Conservation (phyloP, 2,888 invertebrate species). For the Lycia hirtaria region DNA sequence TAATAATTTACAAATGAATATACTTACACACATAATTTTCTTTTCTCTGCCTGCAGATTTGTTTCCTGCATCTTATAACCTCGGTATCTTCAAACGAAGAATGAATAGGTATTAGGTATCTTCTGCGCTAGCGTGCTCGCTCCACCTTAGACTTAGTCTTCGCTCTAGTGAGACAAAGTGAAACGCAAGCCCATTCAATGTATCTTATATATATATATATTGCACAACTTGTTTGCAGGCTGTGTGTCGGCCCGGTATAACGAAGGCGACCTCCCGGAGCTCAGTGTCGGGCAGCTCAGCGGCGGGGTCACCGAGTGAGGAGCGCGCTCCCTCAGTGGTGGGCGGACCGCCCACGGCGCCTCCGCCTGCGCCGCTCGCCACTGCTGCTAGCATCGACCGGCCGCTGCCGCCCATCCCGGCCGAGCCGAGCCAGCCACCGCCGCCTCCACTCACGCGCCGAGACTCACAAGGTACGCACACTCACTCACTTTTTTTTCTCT, state of each 20-base stretch:
- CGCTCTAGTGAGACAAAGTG: no score
- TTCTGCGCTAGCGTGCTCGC: no score
- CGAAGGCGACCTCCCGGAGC: slow-evolving; percentile 75
- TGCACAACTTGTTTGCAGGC: slow-evolving; percentile 55
- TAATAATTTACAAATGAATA: no score
- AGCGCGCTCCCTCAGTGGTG: slow-evolving; percentile 60
- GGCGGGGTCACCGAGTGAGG: slow-evolving; percentile 72
- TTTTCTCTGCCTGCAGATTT: no score
- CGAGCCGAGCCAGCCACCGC: slow-evolving; percentile 78
- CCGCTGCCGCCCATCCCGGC: slow-evolving; percentile 87
- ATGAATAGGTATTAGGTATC: no score
- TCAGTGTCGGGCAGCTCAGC: slow-evolving; percentile 82
- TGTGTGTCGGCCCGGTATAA: slow-evolving; percentile 76
- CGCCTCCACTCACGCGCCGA: slow-evolving; percentile 83
- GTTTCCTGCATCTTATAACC: no score
- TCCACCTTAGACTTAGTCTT: no score
- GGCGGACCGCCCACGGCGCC: slow-evolving; percentile 72
- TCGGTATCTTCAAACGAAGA: no score
- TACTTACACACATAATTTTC: no score
- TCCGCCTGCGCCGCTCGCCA: slow-evolving; percentile 71
- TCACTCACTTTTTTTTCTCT: no score
- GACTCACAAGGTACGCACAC: slow-evolving; percentile 88
- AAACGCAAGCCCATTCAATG: no score
- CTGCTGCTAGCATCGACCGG: slow-evolving; percentile 80
- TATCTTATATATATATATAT: not conserved